A percentile compares a stretch with the other conserved stretches of the same genome.
These are phyloP conservation scores for Struthidea cinerea DNA, from an alignment of 2,113 vertebrate species.

Conservation along the genomic window DNA sequence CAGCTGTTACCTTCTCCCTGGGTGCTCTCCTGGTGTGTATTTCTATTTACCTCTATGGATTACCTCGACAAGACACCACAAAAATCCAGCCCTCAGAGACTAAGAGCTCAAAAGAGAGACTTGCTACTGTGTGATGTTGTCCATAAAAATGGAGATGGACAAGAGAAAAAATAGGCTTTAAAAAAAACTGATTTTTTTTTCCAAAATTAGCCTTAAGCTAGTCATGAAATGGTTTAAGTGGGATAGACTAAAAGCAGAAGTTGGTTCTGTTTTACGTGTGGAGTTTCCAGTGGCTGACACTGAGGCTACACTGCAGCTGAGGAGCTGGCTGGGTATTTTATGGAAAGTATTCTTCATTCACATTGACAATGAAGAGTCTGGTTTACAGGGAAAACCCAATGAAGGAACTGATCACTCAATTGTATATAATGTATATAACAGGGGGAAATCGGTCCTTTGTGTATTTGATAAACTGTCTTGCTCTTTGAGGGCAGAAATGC, in stretches of 20 bases:
- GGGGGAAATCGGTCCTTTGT: background rate
- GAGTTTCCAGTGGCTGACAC: background rate
- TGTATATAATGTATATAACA: constrained; percentile 61
- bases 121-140: constrained; percentile 73
- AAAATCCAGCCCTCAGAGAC: constrained; percentile 67
- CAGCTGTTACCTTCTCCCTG: constrained; percentile 82
- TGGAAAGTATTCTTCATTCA: background rate
- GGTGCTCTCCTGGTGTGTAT: constrained; percentile 89
- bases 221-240: background rate
- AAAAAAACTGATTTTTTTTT: background rate
- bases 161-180: background rate
- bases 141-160: background rate
- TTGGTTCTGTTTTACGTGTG: constrained; percentile 6
- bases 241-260: constrained; percentile 25
- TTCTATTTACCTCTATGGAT: constrained; percentile 94
- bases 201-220: constrained; percentile 68
- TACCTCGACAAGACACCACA: constrained; percentile 89
- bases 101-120: constrained; percentile 73
- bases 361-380: background rate
- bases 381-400: background rate
- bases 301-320: background rate
- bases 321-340: background rate
- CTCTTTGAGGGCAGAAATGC: background rate
- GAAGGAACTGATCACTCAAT: constrained; percentile 35
- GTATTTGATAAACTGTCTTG: constrained; percentile 36